Evolutionary conservation across 2,797 vertebrate species (phyloP), one percentile per base, ranked within the genome.

Genomic region (Acipenser ruthenus): DNA sequence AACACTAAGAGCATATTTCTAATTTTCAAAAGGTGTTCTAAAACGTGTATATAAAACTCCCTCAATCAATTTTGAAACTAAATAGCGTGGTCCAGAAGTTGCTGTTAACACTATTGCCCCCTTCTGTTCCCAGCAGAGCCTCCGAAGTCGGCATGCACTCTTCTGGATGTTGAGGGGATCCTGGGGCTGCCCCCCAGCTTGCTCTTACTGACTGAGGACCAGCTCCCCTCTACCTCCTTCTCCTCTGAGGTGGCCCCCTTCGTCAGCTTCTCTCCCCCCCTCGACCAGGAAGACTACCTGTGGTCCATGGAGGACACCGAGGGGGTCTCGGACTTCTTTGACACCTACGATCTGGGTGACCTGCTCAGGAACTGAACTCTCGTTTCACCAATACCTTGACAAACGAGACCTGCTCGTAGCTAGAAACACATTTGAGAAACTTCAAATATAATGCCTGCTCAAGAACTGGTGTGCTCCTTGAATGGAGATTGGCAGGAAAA

Each of bases 191-290:
- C 94, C 0, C 88, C 88, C 0, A 90, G 93, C 12, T 89, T 98
- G 60, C 88, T 98, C 66, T 94, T 94, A 85, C 93, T 95, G 75
- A 97, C 95, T 0, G 95, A 98, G 75, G 95, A 97, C 86, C 95
- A 97, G 82, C 84, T 98, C 52, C 90, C 93, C 1, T 77, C 87
- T 8, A 71, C 81, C 2, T 79, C 87, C 0, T 85, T 86, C 64
- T 49, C 81, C 0, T 84, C 90, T 2, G 68, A 83, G 1, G 87
- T 78, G 72, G 85, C 85, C 50, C 93, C 86, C 59, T 94, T 70
- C 0, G 89, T 94, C 69, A 85, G 83, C 67, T 95, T 98, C 86
- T 96, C 93, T 0, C 93, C 93, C 0, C 84, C 91, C 7, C 73
- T 95, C 55, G 91, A 93, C 77, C 88, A 93, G 6, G 92, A 94